Evolutionary conservation across 1,140 invertebrate genomes (phyloP), one percentile per base, ranked within the genome.

Genomic region (Scaptodrosophila lebanonensis): DNA sequence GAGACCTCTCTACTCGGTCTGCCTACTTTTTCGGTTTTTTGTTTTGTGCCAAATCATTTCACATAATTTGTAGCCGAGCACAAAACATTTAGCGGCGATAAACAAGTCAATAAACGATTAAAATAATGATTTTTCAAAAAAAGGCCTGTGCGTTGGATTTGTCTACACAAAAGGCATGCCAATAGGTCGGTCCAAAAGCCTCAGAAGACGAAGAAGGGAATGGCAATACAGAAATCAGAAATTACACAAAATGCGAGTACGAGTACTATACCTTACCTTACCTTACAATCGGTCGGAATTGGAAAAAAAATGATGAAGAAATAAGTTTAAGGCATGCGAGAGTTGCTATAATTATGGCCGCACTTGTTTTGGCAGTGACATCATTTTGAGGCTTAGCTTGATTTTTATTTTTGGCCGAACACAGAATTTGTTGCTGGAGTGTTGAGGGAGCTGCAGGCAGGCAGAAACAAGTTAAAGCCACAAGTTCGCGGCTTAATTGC

Each of bases 101-200:
- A 79, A 83, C 79, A 83, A 83, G 79, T 83, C 79, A 83, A 83
- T 84, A 83, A 73, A 83, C 79, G 79, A 83, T 83, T 83, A 75
- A 83, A 83, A 73, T 70, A 79, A 79, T 79, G 75, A 82, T 82
- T 75, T 72, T 72, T 61, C 63, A 67, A 77, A 39, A 36, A 47
- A 68, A 62, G 66, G 40, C 35, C 16, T 50, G 45, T 33, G 61
- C 69, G n/a, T n/a, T n/a, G n/a, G n/a, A n/a, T n/a, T n/a, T n/a
- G n/a, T n/a, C 64, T 61, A 72, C 69, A 72, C 50, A 65, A 50
- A 60, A 58, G 57, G 42, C 17, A 56, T 27, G 22, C 27, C 42
- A 30, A 33, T 33, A 47, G 17, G 18, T 7, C 36, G 36, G 33
- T 35, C 33, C 45, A 48, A 38, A 57, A 58, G 38, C 39, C 56